These are phyloP conservation scores for Tragelaphus scriptus DNA, from an alignment of 2,113 vertebrate species.

Conservation along the genomic window DNA sequence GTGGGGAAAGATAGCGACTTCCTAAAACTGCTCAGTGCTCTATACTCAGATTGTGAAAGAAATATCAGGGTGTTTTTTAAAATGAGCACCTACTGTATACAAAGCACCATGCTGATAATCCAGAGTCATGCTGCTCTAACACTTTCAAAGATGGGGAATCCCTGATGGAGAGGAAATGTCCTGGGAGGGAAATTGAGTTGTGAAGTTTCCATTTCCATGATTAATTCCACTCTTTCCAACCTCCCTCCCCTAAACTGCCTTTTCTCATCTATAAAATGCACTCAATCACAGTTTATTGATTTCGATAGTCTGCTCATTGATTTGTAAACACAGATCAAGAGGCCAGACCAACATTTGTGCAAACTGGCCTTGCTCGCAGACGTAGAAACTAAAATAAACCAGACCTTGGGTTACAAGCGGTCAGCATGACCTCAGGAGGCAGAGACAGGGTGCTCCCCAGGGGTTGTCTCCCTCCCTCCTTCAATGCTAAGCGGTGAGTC, in stretches of 20 bases:
- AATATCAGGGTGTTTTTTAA: background rate
- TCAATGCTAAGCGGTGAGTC: background rate
- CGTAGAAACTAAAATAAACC: slow-evolving; percentile 30
- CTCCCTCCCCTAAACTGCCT: background rate
- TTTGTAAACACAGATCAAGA: slow-evolving; percentile 32
- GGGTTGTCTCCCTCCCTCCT: background rate
- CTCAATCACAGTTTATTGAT: background rate
- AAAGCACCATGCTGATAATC: background rate
- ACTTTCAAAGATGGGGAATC: background rate
- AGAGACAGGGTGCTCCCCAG: background rate
- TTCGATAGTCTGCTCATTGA: background rate
- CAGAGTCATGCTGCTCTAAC: background rate
- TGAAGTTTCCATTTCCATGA: background rate
- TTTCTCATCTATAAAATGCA: background rate
- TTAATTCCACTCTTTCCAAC: background rate
- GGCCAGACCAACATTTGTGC: background rate
- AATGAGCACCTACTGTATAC: background rate
- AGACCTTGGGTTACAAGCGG: background rate
- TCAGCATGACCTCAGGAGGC: slow-evolving; percentile 17
- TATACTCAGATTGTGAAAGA: background rate
- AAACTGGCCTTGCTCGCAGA: slow-evolving; percentile 26
- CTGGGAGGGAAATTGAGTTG: background rate
- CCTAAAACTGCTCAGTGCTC: background rate
- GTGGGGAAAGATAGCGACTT: background rate
- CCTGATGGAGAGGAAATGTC: background rate